Evolutionary conservation across 2,113 vertebrate genomes (phyloP).

Genomic region (Speoplatyrhinus poulsoni): DNA sequence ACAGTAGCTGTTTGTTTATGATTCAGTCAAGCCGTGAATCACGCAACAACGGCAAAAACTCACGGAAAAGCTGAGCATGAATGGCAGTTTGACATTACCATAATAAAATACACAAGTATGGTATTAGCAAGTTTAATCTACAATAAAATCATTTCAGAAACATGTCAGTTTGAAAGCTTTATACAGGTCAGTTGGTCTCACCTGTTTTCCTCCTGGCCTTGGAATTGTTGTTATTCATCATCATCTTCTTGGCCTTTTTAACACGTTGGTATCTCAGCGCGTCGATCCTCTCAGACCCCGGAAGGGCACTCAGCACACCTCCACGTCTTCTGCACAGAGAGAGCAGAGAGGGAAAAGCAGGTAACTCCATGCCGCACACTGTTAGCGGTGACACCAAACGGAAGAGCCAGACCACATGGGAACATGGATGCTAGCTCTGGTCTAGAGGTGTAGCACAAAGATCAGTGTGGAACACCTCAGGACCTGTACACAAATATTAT

Average conservation of each 20-base stretch:
- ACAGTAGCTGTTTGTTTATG: no score
- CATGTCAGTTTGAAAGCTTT: neutral
- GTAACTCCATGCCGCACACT: slow-evolving; percentile 58
- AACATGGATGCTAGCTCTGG: slow-evolving; percentile 59
- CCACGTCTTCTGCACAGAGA: slow-evolving; percentile 79
- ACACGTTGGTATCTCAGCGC: slow-evolving; percentile 98
- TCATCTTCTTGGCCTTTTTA: slow-evolving; percentile 98
- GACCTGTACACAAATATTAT: slow-evolving; percentile 12
- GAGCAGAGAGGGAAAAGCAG: slow-evolving; percentile 59
- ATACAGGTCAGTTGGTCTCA: slow-evolving; percentile 64
- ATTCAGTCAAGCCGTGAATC: no score
- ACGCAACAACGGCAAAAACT: no score
- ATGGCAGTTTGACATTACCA: no score
- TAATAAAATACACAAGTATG: no score
- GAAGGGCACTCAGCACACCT: slow-evolving; percentile 80
- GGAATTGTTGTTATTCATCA: slow-evolving; percentile 90
- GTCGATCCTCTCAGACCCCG: slow-evolving; percentile 98
- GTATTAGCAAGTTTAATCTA: no score
- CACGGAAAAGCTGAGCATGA: no score
- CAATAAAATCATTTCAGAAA: slow-evolving; percentile 2
- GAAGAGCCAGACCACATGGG: slow-evolving; percentile 49
- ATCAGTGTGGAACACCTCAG: slow-evolving; percentile 57
- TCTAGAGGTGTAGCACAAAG: slow-evolving; percentile 63
- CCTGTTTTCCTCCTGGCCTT: slow-evolving; percentile 94
- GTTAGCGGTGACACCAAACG: slow-evolving; percentile 42